Evolutionary conservation across 1,140 invertebrate species (phyloP).

Genomic region (Drosophila pseudoananassae): DNA sequence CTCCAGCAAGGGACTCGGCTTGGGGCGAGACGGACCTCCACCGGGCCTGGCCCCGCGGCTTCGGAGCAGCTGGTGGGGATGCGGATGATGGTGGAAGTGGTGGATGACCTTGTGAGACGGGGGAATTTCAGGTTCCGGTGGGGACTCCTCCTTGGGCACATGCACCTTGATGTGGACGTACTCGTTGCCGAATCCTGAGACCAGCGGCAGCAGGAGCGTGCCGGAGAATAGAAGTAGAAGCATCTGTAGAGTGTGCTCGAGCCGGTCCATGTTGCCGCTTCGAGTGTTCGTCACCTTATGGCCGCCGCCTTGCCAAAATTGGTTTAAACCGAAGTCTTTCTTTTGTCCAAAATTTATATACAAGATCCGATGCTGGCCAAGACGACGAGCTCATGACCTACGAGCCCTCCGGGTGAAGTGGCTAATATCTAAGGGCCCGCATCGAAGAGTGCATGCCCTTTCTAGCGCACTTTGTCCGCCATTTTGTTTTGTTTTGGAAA

Average conservation of each 20-base stretch:
- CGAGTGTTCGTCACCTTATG: conserved; percentile 44
- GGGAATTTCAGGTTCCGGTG: conserved; percentile 32
- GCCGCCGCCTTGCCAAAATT: conserved; percentile 72
- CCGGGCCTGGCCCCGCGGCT: not conserved
- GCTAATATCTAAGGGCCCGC: not conserved
- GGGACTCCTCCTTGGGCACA: conserved; percentile 63
- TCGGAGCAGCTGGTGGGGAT: conserved; percentile 44
- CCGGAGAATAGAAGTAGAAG: conserved; percentile 1
- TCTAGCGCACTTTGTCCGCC: not conserved
- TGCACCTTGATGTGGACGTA: conserved; percentile 79
- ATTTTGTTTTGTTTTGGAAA: not conserved
- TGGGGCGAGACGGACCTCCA: conserved; percentile 29
- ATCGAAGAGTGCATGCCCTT: conserved; percentile 7
- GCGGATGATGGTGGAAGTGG: conserved; percentile 67
- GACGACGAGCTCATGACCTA: conserved; percentile 59
- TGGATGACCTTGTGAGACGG: conserved; percentile 64
- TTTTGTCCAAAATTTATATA: conserved; percentile 80
- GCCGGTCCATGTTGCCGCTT: conserved; percentile 27
- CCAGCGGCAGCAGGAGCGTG: not conserved
- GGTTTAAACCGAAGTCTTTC: conserved; percentile 77
- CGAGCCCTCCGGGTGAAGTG: conserved; percentile 35
- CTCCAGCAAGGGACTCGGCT: conserved; percentile 61
- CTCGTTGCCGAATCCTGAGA: conserved; percentile 66
- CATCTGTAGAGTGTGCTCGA: not conserved
- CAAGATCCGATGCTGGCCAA: conserved; percentile 22